phyloP scores from a whole-genome alignment of 2,113 vertebrate genomes.

The Atherinomorus stipes region DNA sequence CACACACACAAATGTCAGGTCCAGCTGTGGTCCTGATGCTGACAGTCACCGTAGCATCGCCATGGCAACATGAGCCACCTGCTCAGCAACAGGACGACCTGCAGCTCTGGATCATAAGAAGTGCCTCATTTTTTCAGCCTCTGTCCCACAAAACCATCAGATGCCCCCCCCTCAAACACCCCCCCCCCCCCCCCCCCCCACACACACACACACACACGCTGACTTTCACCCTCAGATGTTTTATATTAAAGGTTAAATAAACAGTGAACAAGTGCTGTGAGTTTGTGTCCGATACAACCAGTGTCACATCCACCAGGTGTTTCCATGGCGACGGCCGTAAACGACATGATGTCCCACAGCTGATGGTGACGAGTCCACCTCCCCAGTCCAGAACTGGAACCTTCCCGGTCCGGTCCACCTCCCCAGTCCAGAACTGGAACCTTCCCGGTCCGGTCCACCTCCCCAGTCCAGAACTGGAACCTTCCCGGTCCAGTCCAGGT shows the following conservation, averaged over 20 bases:
- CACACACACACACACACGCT: not conserved
- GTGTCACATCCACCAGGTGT: too few species aligned
- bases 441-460: too few species aligned
- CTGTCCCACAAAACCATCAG: slow-evolving; percentile 18
- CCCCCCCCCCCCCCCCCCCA: not conserved
- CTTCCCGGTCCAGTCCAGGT: too few species aligned
- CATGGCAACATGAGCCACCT: slow-evolving; percentile 42
- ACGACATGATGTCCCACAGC: too few species aligned
- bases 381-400: too few species aligned
- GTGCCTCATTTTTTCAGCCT: slow-evolving; percentile 74
- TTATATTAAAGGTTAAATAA: slow-evolving; percentile 14
- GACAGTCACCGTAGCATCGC: slow-evolving; percentile 21
- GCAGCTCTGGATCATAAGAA: slow-evolving; percentile 68
- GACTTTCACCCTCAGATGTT: not conserved
- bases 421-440: too few species aligned
- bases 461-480: too few species aligned
- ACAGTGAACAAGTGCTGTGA: not conserved
- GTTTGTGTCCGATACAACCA: not conserved
- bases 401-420: too few species aligned
- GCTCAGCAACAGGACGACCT: slow-evolving; percentile 46
- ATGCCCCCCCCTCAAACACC: not conserved
- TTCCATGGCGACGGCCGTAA: too few species aligned
- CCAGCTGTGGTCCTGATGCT: slow-evolving; percentile 45
- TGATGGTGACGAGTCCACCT: too few species aligned
- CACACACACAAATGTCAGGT: slow-evolving; percentile 46